These are phyloP conservation scores for Zonotrichia leucophrys DNA, from an alignment of 2,113 vertebrate species.

Conservation along the genomic window DNA sequence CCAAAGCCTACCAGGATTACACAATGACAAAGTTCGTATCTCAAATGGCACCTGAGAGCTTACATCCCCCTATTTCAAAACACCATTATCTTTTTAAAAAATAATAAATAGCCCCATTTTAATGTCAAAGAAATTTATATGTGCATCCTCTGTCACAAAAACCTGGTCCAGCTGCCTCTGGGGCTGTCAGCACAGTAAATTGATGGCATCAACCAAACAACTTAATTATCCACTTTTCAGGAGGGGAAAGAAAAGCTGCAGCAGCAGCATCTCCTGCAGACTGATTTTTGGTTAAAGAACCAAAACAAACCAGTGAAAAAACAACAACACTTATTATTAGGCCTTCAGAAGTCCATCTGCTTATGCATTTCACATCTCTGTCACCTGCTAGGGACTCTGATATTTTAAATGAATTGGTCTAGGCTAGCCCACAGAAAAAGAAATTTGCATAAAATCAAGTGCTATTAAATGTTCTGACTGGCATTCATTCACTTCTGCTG, in stretches of 20 bases:
- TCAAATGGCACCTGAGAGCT: background rate
- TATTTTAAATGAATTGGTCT: background rate
- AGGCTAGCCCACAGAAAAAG: background rate
- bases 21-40: background rate
- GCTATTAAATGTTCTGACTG: background rate
- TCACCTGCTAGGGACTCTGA: background rate
- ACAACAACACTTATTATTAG: background rate
- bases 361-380: background rate
- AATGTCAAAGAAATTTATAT: background rate
- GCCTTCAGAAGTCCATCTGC: background rate
- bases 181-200: background rate
- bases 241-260: accelerated
- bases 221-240: background rate
- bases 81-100: background rate
- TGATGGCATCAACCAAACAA: background rate
- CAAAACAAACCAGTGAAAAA: background rate
- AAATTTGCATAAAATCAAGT: background rate
- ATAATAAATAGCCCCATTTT: background rate
- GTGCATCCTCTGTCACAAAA: background rate
- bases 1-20: background rate
- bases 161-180: background rate
- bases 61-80: background rate
- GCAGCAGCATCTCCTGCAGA: background rate
- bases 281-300: background rate
- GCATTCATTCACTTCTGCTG: background rate